A percentile compares a stretch with the other conserved stretches of the same genome.
These are phyloP conservation scores for Melanotaenia pygmaea DNA, from an alignment of 2,797 vertebrate genomes.

Conservation along the genomic window DNA sequence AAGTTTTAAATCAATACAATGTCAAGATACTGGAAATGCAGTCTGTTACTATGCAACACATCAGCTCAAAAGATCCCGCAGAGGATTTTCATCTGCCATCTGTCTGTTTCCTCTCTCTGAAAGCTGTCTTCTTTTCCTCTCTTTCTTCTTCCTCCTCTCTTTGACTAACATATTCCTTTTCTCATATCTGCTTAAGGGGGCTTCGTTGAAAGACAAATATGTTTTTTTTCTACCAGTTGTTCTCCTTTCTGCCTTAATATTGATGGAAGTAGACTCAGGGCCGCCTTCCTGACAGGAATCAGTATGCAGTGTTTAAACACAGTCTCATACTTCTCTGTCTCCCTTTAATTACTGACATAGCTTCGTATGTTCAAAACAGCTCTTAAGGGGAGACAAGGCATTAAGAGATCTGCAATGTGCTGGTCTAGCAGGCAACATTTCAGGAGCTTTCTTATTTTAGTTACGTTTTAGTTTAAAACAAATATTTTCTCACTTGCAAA, in stretches of 20 bases:
- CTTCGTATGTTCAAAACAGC: conserved; percentile 44
- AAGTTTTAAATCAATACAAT: conserved; percentile 59
- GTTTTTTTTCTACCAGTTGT: conserved; percentile 27
- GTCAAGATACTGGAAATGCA: conserved; percentile 51
- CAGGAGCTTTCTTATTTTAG: neutral
- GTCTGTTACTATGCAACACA: conserved; percentile 71
- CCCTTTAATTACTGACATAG: conserved; percentile 39
- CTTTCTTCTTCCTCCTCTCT: conserved; percentile 36
- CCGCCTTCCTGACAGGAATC: conserved; percentile 40
- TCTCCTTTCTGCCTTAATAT: conserved; percentile 29
- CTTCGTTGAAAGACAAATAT: conserved; percentile 55
- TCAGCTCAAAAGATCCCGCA: conserved; percentile 46
- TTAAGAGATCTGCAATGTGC: conserved; percentile 22
- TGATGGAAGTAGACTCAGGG: conserved; percentile 19
- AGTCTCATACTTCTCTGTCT: conserved; percentile 10
- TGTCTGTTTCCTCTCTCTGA: conserved; percentile 38
- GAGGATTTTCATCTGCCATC: conserved; percentile 49
- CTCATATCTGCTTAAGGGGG: conserved; percentile 27
- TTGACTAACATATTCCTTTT: conserved; percentile 37
- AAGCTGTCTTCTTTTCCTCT: conserved; percentile 36
- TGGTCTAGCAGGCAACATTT: conserved; percentile 11
- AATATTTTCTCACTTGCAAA: no score
- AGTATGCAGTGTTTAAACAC: conserved; percentile 32
- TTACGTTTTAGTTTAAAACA: no score
- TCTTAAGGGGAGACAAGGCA: conserved; percentile 32